Base-by-base conservation (phyloP, 2,888 invertebrate genomes). In the Lucinisca nassula region DNA sequence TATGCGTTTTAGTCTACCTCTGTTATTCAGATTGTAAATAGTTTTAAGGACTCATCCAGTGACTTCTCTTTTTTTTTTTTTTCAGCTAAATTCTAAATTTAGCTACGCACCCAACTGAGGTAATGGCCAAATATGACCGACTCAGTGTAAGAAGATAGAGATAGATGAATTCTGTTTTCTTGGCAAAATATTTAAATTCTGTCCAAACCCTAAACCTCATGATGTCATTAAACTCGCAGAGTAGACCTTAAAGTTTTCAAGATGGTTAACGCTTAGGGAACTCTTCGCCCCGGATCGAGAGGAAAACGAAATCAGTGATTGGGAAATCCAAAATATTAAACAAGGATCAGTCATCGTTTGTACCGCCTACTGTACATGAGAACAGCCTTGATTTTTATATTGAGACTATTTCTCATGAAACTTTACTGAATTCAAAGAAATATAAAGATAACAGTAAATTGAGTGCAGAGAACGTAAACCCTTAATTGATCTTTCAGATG, bases 311-410 rank as follows among this genome's bases (percentile, higher is more conserved):
- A 55, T n/a, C n/a, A 55, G n/a, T 55, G 55, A 55, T n/a, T 55
- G 12, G 4, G 21, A 55, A 6, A 55, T 21, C 4, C 21, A 55
- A 55, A 21, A 55, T n/a, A 55, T 14, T 55, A n/a, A 55, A 55
- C 8, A 55, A 55, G 55, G 55, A 12, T 24, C 30, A 32, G 24
- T 82, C 76, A 21, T 45, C 82, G 6, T 75, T 82, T 67, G 58
- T 77, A 27, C 76, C 77, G n/a, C 82, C 77, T 14, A 24, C 67
- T 17, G 76, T 49, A 10, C 61, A 77, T 49, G 76, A 82, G n/a
- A n/a, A 35, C 30, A 45, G 40, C 49, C 30, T 82, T 35, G 82
- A 70, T 21, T 82, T 82, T 51, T 82, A 82, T 61, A 51, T 82
- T 21, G 77, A 70, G 27, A 77, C 82, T 37, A 77, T 77, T 24